Evolutionary conservation across 2,888 invertebrate species (phyloP).

Genomic region (Acronicta aceris): DNA sequence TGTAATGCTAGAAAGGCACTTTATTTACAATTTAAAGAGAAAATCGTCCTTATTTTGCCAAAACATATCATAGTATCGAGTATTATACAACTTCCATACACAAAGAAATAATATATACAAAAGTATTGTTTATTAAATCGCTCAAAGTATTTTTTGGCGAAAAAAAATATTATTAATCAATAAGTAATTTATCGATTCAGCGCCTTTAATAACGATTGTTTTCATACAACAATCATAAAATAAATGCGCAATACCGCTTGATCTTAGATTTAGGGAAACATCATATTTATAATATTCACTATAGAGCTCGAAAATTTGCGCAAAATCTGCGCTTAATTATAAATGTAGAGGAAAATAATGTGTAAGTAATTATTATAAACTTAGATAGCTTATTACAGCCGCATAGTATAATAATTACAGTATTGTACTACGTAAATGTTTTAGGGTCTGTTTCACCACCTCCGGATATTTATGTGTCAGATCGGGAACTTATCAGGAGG

Average conservation of each 20-base stretch:
- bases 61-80: conserved; percentile 43
- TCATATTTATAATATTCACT: conserved; percentile 21
- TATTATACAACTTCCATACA: conserved; percentile 24
- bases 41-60: conserved; percentile 42
- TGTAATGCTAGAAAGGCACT: too few species aligned
- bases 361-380: conserved; percentile 26
- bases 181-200: conserved; percentile 10
- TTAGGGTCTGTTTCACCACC: too few species aligned
- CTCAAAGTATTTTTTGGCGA: conserved; percentile 36
- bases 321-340: conserved; percentile 7
- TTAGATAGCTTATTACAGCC: conserved; percentile 37
- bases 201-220: neutral
- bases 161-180: neutral
- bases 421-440: neutral
- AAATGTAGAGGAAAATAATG: conserved; percentile 17
- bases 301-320: conserved; percentile 7
- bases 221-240: neutral
- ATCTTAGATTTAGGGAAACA: conserved; percentile 13
- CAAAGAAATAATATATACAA: conserved; percentile 9
- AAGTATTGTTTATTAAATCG: conserved; percentile 22
- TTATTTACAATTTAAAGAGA: conserved; percentile 26
- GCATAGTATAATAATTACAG: conserved; percentile 23
- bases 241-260: conserved; percentile 2
- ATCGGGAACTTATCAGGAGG: too few species aligned
- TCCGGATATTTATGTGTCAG: too few species aligned